Conservation (phyloP, 1,140 invertebrate species). For the Meloidogyne exigua region DNA sequence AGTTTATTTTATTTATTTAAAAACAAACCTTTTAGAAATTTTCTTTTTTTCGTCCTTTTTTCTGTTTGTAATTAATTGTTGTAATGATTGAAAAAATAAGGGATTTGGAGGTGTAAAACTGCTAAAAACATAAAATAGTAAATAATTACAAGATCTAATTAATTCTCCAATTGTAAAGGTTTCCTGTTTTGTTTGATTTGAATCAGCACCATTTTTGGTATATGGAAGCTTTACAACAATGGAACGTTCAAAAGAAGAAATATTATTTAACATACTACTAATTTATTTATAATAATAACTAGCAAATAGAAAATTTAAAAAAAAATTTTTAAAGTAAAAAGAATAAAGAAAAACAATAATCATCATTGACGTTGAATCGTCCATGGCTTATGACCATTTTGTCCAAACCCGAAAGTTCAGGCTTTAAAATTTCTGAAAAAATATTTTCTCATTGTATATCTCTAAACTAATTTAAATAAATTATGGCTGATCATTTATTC, state of each 20-base stretch:
- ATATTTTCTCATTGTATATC: too few species aligned
- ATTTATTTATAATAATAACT: too few species aligned
- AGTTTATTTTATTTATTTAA: background rate
- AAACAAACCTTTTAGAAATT: background rate
- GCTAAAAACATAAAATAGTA: constrained; percentile 23
- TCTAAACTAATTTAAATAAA: too few species aligned
- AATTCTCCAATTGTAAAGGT: constrained; percentile 16
- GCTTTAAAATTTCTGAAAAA: too few species aligned
- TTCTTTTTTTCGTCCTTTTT: constrained; percentile 11
- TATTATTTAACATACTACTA: background rate
- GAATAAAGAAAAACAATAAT: too few species aligned
- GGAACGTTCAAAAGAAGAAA: background rate
- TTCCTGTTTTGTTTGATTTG: background rate
- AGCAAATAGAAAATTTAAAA: too few species aligned
- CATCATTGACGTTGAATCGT: too few species aligned
- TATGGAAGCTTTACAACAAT: background rate
- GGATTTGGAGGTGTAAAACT: constrained; percentile 16
- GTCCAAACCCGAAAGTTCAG: too few species aligned
- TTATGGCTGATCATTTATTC: too few species aligned
- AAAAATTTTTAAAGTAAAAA: too few species aligned
- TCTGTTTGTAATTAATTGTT: background rate
- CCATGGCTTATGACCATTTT: too few species aligned
- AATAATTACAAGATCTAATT: constrained; percentile 12
- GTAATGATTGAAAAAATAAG: constrained; percentile 16
- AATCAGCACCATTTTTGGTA: background rate